Evolutionary conservation across 2,113 vertebrate genomes (phyloP).

Genomic region (Sinocyclocheilus anshuiensis): DNA sequence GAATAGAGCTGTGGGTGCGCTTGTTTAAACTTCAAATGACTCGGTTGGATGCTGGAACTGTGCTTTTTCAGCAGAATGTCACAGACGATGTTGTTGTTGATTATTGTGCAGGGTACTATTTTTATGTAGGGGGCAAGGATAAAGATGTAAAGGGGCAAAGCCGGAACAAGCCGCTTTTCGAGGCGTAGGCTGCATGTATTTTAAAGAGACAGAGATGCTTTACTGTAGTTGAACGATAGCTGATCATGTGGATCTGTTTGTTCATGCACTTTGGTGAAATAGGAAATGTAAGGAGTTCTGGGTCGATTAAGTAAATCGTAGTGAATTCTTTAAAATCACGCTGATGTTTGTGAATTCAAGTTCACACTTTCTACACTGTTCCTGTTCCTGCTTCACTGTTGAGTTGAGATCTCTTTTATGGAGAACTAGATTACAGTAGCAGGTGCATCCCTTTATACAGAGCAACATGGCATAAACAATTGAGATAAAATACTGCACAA

Average conservation of each 20-base stretch:
- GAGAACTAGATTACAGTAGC: not conserved
- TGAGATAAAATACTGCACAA: not conserved
- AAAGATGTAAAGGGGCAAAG: conserved; percentile 75
- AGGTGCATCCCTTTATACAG: too few species aligned
- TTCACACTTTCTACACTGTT: too few species aligned
- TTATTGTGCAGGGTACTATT: conserved; percentile 67
- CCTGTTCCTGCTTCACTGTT: not conserved
- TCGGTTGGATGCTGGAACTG: not conserved
- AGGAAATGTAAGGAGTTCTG: not conserved
- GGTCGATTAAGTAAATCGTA: not conserved
- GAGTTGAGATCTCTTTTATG: not conserved
- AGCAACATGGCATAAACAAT: not conserved
- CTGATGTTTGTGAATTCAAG: not conserved
- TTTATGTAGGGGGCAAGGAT: conserved; percentile 74
- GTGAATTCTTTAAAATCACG: not conserved
- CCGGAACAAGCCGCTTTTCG: conserved; percentile 85
- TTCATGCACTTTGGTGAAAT: not conserved
- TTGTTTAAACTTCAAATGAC: not conserved
- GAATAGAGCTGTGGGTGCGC: not conserved
- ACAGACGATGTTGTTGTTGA: not conserved
- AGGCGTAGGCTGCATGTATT: conserved; percentile 77
- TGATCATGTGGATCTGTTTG: not conserved
- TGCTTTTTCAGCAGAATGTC: not conserved
- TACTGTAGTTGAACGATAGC: not conserved
- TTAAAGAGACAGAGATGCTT: conserved; percentile 74